Evolutionary conservation across 2,797 vertebrate species (phyloP).

Genomic region (Ptychobarbus kaznakovi): DNA sequence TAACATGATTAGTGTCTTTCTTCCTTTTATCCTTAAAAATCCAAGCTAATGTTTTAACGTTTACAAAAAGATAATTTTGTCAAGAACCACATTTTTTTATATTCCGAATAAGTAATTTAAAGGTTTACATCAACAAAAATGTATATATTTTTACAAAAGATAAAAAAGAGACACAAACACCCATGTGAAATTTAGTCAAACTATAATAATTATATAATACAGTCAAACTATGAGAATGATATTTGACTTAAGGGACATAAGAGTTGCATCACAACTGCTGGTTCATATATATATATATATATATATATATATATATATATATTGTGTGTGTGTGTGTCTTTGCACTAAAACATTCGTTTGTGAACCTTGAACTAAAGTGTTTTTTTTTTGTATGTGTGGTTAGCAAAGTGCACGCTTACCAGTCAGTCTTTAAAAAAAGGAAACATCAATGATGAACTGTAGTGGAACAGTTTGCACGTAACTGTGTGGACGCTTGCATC

Average conservation of each 20-base stretch:
- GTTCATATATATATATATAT: no score
- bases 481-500: slow-evolving; percentile 45
- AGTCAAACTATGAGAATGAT: not conserved
- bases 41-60: not conserved
- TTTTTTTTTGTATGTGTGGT: not conserved
- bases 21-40: not conserved
- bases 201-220: not conserved
- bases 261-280: no score
- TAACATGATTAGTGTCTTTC: not conserved
- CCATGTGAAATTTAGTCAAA: not conserved
- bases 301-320: no score
- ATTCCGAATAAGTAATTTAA: not conserved
- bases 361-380: not conserved
- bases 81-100: not conserved
- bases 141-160: not conserved
- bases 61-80: not conserved
- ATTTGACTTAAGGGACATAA: not conserved
- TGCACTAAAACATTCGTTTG: not conserved
- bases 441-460: slow-evolving; percentile 20
- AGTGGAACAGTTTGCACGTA: slow-evolving; percentile 42
- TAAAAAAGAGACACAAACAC: not conserved
- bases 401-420: slow-evolving; percentile 1
- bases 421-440: slow-evolving; percentile 18
- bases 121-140: not conserved
- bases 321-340: not conserved